Evolutionary conservation across 2,888 invertebrate genomes (phyloP), one percentile per base, ranked within the genome.

Genomic region (Drosophila colorata): DNA sequence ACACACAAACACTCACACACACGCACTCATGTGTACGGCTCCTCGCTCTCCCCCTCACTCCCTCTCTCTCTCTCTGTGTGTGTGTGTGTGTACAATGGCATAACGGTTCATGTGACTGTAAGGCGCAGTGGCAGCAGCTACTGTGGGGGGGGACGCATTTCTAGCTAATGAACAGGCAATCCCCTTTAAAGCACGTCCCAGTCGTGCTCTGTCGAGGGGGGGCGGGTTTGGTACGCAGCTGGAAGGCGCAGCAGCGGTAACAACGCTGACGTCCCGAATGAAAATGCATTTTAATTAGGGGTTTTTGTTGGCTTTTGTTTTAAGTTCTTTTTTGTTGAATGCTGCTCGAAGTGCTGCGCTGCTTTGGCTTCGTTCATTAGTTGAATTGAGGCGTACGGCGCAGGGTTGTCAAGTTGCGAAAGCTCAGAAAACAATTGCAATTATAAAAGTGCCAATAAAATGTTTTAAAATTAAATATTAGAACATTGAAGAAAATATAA

Each of bases 201-300:
- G 67, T 37, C 41, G 14, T 35, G 13, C 37, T 23, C 41, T 13
- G 16, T 9, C 18, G 14, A 7, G 53, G 58, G 51, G 23, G 6
- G 7, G 1, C n/a, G n/a, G n/a, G n/a, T n/a, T n/a, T n/a, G n/a
- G n/a, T n/a, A n/a, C 20, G 20, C 3, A 38, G 47, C 35, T 40
- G 20, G 18, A 18, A 59, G 47, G 56, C 38, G 69, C 35, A 47
- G 25, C 25, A 31, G 59, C 37, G 75, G 75, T 41, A 64, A 66
- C 71, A 71, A 59, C 70, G 59, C 79, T 83, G 87, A 67, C 87
- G 81, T 87, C 88, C 81, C 86, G 85, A 88, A 89, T 88, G 80
- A 90, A 90, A 90, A 88, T 90, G 90, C 90, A 90, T 90, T 90
- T 90, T 90, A 90, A 90, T 90, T 90, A 90, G 90, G 88, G 86